Base-by-base conservation (phyloP, 1,140 invertebrate genomes). In the Musca domestica region DNA sequence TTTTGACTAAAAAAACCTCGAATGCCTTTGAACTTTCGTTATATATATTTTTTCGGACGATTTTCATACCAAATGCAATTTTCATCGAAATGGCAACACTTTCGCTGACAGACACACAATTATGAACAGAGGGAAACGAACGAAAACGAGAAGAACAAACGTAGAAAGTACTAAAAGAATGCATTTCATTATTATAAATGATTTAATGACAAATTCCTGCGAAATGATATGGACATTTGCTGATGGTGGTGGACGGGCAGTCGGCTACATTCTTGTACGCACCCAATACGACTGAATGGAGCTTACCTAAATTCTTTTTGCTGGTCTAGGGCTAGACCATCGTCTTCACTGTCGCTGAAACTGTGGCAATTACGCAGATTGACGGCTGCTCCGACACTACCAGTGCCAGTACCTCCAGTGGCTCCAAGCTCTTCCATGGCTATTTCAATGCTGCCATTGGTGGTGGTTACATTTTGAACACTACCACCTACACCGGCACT, bases 401-500 rank as follows among this genome's bases (percentile, higher is more conserved):
- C 56, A 34, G 0, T 17, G 19, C 41, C 61, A 23, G 23, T 19
- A 64, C 61, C 47, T 48, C 41, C 63, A 64, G 15, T 4, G 20
- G 41, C 47, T 22, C 63, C 63, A 34, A 17, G 19, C 27, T 48
- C 63, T n/a, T 47, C 63, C 63, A 64, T 56, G 25, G 27, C 66
- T 41, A 61, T 61, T 61, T 61, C 56, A 34, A 61, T 61, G n/a
- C 56, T 61, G 19, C 30, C 66, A 52, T 56, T 67, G 70, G 69
- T 34, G 63, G 30, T 47, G 49, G 25, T 23, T 58, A 34, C 19
- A 34, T 49, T 49, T 27, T 52, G 25, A 20, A 49, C 27, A 66
- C 41, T 51, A n/a, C 73, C 73, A 56, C 72, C 72, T 49, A 74
- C 73, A 9, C 69, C 73, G 22, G 9, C 14, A 64, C 67, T 52